Percentiles rank a stretch among this genome's conserved stretches.
phyloP scores from a whole-genome alignment of 2,888 invertebrate genomes.

The Mantis religiosa region DNA sequence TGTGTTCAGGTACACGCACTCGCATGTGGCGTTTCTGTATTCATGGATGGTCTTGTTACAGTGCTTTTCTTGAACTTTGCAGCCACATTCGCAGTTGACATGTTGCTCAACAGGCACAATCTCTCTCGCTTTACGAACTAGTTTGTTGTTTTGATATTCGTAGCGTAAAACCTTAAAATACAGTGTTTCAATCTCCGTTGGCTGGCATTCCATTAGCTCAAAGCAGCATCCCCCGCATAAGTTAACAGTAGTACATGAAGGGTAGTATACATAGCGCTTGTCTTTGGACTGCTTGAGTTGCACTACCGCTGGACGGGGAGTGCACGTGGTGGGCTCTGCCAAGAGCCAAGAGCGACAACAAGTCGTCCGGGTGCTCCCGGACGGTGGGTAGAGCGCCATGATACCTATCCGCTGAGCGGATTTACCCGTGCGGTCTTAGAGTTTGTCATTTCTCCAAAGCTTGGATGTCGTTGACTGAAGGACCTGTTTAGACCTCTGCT shows the following conservation, averaged over 20 bases:
- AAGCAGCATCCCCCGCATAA: slow-evolving; percentile 72
- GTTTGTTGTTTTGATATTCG: slow-evolving; percentile 39
- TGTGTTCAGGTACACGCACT: slow-evolving; percentile 56
- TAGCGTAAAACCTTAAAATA: slow-evolving; percentile 40
- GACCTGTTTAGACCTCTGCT: no score
- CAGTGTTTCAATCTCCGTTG: slow-evolving; percentile 51
- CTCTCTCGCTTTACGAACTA: slow-evolving; percentile 42
- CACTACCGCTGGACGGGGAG: slow-evolving; percentile 45
- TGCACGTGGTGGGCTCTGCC: slow-evolving; percentile 45
- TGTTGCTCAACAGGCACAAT: slow-evolving; percentile 57
- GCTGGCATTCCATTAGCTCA: slow-evolving; percentile 59
- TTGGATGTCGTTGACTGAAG: no score
- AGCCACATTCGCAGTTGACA: slow-evolving; percentile 57
- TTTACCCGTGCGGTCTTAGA: no score
- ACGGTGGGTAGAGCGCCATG: no score
- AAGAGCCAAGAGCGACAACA: no score
- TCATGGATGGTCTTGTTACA: slow-evolving; percentile 54
- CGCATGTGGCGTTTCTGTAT: slow-evolving; percentile 54
- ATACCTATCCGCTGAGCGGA: no score
- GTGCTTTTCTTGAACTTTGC: slow-evolving; percentile 54
- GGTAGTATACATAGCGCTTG: slow-evolving; percentile 55
- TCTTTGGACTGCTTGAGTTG: slow-evolving; percentile 43
- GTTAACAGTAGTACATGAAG: slow-evolving; percentile 62
- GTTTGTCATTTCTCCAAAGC: no score
- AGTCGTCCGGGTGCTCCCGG: no score